Conservation (phyloP, 2,113 vertebrate genomes). For the Thinocorus orbignyianus region DNA sequence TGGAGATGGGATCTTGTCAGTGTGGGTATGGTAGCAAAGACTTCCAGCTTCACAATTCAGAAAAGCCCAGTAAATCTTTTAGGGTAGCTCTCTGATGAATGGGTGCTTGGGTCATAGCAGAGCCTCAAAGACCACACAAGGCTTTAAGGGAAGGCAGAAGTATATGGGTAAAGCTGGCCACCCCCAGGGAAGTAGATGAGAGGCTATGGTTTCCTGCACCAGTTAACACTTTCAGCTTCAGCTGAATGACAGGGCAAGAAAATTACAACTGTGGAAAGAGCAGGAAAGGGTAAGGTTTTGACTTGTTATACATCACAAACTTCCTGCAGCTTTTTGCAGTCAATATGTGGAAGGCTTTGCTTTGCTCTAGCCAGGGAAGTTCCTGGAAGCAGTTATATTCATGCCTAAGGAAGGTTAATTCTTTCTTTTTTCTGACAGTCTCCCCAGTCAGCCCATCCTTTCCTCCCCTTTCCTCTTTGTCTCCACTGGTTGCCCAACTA, state of each 20-base stretch:
- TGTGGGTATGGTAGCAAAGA: background rate
- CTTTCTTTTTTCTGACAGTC: background rate
- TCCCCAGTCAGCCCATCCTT: background rate
- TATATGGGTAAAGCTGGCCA: background rate
- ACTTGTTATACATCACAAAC: background rate
- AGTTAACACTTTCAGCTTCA: background rate
- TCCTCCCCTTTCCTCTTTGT: background rate
- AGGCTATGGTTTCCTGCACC: background rate
- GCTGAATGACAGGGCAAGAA: background rate
- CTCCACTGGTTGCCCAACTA: background rate
- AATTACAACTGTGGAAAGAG: background rate
- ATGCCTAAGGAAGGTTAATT: background rate
- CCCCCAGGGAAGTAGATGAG: background rate
- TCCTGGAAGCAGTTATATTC: background rate
- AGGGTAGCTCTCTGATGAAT: background rate
- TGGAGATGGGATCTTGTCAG: background rate
- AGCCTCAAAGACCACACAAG: background rate
- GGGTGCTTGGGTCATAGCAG: background rate
- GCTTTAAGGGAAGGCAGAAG: background rate
- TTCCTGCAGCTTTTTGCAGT: background rate
- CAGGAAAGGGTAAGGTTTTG: background rate
- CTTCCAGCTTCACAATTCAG: background rate
- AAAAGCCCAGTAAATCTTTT: background rate
- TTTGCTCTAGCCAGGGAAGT: background rate
- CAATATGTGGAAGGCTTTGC: background rate